These are phyloP conservation scores for Misgurnus anguillicaudatus DNA, from an alignment of 2,113 vertebrate genomes.

Conservation along the genomic window DNA sequence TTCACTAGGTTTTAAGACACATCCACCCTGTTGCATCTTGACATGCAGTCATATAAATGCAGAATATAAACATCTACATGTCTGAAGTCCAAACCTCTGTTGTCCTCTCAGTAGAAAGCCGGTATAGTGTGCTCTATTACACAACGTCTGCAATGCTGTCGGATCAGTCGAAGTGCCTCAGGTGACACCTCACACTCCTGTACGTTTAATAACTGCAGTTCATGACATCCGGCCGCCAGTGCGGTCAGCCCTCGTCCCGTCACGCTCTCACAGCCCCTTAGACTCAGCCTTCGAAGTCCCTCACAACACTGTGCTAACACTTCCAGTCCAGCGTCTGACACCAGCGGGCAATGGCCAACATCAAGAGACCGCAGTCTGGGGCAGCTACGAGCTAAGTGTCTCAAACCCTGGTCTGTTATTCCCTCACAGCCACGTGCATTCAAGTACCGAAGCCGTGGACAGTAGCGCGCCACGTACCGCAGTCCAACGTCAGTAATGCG, in stretches of 20 bases:
- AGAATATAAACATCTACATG: conserved; percentile 62
- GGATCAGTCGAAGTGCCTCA: conserved; percentile 89
- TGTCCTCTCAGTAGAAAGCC: conserved; percentile 86
- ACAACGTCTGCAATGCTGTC: conserved; percentile 92
- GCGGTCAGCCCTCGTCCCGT: conserved; percentile 89
- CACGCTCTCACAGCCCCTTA: conserved; percentile 93
- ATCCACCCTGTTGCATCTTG: background rate
- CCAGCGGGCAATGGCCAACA: conserved; percentile 94
- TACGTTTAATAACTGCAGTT: conserved; percentile 94
- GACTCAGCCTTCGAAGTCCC: conserved; percentile 90
- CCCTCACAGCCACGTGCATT: conserved; percentile 96
- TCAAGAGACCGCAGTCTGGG: conserved; percentile 92
- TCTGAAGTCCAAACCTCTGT: conserved; percentile 52
- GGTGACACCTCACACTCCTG: conserved; percentile 96
- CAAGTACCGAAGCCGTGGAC: conserved; percentile 94
- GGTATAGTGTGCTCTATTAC: conserved; percentile 98
- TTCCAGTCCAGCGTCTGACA: conserved; percentile 90
- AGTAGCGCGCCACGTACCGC: conserved; percentile 96
- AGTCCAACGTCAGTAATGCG: conserved; percentile 95
- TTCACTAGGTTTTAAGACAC: background rate
- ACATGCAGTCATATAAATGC: conserved; percentile 18
- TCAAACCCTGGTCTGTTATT: conserved; percentile 93
- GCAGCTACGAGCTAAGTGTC: conserved; percentile 94
- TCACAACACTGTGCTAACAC: conserved; percentile 92
- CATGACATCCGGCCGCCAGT: conserved; percentile 92